These are phyloP conservation scores for Tortricodes alternella DNA, from an alignment of 2,888 invertebrate species.

Conservation along the genomic window DNA sequence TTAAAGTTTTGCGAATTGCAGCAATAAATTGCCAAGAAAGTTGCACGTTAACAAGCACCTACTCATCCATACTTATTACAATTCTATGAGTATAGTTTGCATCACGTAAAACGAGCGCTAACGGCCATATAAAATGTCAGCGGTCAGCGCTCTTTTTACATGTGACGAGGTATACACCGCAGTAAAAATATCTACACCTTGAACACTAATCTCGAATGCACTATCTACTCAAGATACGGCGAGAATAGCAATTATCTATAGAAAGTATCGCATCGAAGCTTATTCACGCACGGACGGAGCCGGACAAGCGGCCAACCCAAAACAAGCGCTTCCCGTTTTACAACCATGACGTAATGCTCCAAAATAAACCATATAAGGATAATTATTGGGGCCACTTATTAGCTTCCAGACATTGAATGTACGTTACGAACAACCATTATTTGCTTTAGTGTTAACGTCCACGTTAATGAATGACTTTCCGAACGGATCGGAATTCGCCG, in stretches of 20 bases:
- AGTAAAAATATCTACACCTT: constrained; percentile 13
- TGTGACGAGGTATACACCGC: no score
- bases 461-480: constrained; percentile 38
- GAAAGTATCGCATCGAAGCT: constrained; percentile 42
- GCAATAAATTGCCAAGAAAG: no score
- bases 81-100: no score
- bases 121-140: no score
- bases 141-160: no score
- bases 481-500: constrained; percentile 49
- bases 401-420: constrained; percentile 43
- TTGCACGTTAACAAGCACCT: background rate
- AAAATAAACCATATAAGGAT: constrained; percentile 79
- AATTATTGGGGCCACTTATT: constrained; percentile 50
- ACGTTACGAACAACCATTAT: constrained; percentile 28
- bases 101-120: no score
- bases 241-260: constrained; percentile 32
- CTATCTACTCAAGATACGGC: constrained; percentile 29
- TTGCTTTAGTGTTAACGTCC: constrained; percentile 2
- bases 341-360: constrained; percentile 79
- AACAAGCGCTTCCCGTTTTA: constrained; percentile 44
- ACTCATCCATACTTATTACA: no score
- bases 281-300: constrained; percentile 52
- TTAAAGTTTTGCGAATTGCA: no score
- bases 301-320: constrained; percentile 36
- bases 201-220: constrained; percentile 16